A percentile compares a stretch with the other conserved stretches of the same genome.
Conservation (phyloP, 2,113 vertebrate species). For the Hyaena hyaena region DNA sequence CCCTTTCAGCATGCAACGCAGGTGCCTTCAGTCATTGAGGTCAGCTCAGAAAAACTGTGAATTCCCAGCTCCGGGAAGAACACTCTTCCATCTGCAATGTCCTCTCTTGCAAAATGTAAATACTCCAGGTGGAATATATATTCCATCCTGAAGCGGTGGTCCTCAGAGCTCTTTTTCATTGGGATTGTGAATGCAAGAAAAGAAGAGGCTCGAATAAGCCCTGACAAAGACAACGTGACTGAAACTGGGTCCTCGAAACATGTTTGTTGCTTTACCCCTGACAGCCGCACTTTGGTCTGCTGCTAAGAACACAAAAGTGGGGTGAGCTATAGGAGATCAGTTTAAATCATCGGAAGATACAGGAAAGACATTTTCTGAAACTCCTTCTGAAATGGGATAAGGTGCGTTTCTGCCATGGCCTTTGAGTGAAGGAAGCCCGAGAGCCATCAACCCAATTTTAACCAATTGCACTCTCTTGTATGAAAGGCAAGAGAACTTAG, state of each 20-base stretch:
- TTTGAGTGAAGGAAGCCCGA: neutral
- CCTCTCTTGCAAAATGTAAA: no score
- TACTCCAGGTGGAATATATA: neutral
- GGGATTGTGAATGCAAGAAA: neutral
- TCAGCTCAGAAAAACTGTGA: neutral
- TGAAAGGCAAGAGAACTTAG: neutral
- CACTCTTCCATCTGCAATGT: fast-evolving
- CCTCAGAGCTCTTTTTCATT: neutral
- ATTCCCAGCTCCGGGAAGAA: neutral
- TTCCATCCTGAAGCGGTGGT: neutral
- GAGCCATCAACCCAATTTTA: neutral
- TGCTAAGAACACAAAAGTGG: neutral
- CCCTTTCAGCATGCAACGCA: neutral
- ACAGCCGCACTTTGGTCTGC: neutral
- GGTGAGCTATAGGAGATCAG: no score
- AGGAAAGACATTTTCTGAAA: neutral
- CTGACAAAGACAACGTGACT: fast-evolving
- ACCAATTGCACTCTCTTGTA: no score
- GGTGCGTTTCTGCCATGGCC: neutral
- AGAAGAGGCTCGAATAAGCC: neutral
- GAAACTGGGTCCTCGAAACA: fast-evolving
- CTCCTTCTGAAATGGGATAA: neutral
- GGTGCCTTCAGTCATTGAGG: neutral
- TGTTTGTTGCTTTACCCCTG: fast-evolving
- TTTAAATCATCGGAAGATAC: neutral